These are phyloP conservation scores for Tachysurus fulvidraco DNA, from an alignment of 2,113 vertebrate species.

Conservation along the genomic window DNA sequence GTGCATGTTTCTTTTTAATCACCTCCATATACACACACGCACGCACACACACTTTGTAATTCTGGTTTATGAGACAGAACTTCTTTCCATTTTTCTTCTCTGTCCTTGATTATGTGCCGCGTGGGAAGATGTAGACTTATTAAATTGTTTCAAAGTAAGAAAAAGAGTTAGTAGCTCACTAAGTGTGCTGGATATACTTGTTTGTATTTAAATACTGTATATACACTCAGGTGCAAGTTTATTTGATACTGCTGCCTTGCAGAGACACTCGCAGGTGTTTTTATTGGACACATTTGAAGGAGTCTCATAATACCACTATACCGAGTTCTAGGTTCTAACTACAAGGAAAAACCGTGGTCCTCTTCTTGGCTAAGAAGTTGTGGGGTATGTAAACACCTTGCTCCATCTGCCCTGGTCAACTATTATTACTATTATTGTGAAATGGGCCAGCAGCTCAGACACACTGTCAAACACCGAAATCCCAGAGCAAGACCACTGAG, in stretches of 20 bases:
- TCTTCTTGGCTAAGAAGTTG: neutral
- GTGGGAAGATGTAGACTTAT: constrained; percentile 8
- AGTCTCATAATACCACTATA: neutral
- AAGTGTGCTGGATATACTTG: neutral
- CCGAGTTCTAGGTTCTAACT: neutral
- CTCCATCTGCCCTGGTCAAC: neutral
- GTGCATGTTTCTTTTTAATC: constrained; percentile 4
- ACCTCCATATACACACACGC: neutral
- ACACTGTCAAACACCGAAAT: neutral
- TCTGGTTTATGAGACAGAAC: neutral
- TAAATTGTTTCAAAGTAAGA: constrained; percentile 4
- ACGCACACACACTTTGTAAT: neutral
- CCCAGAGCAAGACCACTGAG: neutral
- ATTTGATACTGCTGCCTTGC: neutral
- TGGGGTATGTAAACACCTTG: neutral
- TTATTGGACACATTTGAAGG: neutral
- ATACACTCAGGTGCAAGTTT: neutral
- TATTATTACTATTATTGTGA: neutral
- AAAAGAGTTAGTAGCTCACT: neutral
- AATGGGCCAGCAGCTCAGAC: neutral
- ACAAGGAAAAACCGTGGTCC: neutral
- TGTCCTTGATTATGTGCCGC: constrained; percentile 23
- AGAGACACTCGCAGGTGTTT: neutral
- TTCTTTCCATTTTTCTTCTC: neutral
- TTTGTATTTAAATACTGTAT: neutral